Evolutionary conservation across 2,113 vertebrate genomes (phyloP).

Genomic region (Picathartes gymnocephalus): DNA sequence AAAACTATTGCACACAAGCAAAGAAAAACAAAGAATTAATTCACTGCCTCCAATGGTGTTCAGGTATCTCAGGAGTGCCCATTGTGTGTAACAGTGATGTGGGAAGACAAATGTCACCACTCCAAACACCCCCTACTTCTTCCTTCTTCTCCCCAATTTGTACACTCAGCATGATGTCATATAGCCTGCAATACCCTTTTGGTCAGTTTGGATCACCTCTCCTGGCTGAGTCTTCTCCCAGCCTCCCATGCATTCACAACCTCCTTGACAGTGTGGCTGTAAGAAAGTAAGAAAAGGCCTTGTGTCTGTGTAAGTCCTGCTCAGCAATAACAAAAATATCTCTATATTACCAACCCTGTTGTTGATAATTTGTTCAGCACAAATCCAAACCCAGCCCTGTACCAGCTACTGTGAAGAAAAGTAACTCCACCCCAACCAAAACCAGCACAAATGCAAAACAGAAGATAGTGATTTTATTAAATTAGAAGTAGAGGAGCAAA

Average conservation of each 20-base stretch:
- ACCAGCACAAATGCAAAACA: background rate
- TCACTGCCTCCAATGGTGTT: background rate
- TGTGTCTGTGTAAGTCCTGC: background rate
- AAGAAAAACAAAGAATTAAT: background rate
- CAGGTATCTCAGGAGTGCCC: background rate
- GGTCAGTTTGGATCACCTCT: background rate
- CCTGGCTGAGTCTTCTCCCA: background rate
- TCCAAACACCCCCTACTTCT: background rate
- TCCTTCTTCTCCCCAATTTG: background rate
- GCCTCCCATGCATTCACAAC: background rate
- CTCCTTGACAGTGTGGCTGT: background rate
- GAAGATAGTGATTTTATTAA: background rate
- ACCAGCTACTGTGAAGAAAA: background rate
- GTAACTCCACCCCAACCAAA: background rate
- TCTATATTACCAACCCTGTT: background rate
- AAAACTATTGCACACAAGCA: background rate
- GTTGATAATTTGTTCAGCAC: background rate
- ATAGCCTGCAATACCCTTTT: background rate
- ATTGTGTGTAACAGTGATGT: background rate
- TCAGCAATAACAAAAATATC: background rate
- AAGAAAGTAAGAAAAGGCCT: background rate
- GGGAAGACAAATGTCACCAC: background rate
- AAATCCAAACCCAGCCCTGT: background rate
- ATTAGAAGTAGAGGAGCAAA: background rate
- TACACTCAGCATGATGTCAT: background rate